Base-by-base conservation (phyloP, 2,888 invertebrate genomes). In the Drosophila suboccidentalis region DNA sequence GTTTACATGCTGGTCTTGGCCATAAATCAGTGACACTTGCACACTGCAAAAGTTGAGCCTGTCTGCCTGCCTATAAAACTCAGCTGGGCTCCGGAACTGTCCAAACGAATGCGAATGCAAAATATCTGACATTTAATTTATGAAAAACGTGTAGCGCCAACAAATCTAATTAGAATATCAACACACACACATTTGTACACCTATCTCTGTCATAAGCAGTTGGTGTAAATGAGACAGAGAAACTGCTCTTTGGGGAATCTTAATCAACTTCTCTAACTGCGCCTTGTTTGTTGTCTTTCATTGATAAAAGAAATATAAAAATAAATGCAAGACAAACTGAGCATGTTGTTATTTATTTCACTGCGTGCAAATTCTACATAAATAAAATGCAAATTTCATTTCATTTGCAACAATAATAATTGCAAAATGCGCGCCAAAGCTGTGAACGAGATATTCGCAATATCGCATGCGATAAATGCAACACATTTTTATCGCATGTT, bases 1-100 rank as follows among this genome's bases (percentile, higher is more conserved):
- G 62, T 10, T 44, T 38, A 26, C 34, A 36, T 15, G 39, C 55
- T 43, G 54, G 61, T 77, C 65, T 79, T 79, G 60, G 60, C 77
- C 75, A 86, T 86, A 86, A 86, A 87, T 86, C 89, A 89, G 75
- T 89, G 87, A 89, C 87, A 89, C 72, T 89, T 89, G 78, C 87
- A 87, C 65, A 78, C 46, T 87, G 84, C 84, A 82, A 54, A 82
- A 54, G 50, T 70, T 46, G 39, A 57, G 69, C 43, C 51, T 29
- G 8, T 8, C 29, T 29, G 29, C 29, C 29, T 50, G 66, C 57
- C 70, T 67, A 59, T 47, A 36, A 46, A 55, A 55, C 64, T 50
- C 50, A 60, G 54, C 41, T 60, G 54, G 38, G 60, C 34, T 71
- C 41, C 50, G 59, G 36, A 53, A n/a, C 46, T 39, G 8, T 22